Percentiles rank a stretch among this genome's conserved stretches.
phyloP scores from a whole-genome alignment of 2,113 vertebrate genomes.

The Semnornis frantzii region DNA sequence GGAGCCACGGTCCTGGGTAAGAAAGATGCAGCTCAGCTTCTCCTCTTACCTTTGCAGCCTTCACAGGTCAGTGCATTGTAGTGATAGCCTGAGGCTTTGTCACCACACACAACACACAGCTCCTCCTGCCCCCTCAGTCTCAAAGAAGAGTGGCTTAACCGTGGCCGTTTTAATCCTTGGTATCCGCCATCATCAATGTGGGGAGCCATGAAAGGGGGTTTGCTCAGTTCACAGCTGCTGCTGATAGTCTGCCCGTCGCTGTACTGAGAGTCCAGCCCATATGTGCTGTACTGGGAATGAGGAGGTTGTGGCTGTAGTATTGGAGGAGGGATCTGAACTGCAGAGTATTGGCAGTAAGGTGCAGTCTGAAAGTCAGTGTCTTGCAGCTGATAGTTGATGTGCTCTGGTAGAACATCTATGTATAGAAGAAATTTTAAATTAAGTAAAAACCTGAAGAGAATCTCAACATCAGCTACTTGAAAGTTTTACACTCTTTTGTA shows the following conservation, averaged over 20 bases:
- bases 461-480: background rate
- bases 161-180: slow-evolving; percentile 77
- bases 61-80: slow-evolving; percentile 96
- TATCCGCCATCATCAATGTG: slow-evolving; percentile 34
- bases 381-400: slow-evolving; percentile 84
- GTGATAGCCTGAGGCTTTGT: slow-evolving; percentile 94
- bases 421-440: background rate
- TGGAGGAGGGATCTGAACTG: slow-evolving; percentile 79
- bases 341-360: slow-evolving; percentile 83
- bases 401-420: slow-evolving; percentile 87
- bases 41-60: slow-evolving; percentile 90
- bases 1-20: background rate
- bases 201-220: slow-evolving; percentile 61
- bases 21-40: background rate
- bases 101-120: slow-evolving; percentile 92
- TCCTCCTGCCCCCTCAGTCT: slow-evolving; percentile 86
- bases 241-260: slow-evolving; percentile 53
- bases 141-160: slow-evolving; percentile 74
- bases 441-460: background rate
- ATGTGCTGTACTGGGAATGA: slow-evolving; percentile 77
- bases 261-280: slow-evolving; percentile 78
- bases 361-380: slow-evolving; percentile 84
- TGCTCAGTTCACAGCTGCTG: slow-evolving; percentile 72
- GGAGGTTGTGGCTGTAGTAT: slow-evolving; percentile 74
- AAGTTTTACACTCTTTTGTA: background rate